Conservation (phyloP, 1,140 invertebrate species). For the Gryon sp. region DNA sequence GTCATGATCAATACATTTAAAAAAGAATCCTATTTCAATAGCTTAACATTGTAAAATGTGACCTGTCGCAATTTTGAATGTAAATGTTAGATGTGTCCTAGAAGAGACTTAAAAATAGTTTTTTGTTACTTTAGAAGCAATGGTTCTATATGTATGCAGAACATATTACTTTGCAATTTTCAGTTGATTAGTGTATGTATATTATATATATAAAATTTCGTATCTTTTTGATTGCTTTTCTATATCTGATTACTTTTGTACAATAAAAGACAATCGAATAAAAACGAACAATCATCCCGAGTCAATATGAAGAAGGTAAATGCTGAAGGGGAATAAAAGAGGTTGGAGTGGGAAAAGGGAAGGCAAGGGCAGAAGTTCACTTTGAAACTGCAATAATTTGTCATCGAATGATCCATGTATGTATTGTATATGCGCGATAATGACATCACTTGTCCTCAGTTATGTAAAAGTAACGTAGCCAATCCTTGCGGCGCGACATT, state of each 20-base stretch:
- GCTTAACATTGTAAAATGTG: slow-evolving; percentile 13
- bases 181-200: no score
- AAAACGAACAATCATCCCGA: slow-evolving; percentile 40
- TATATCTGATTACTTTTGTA: no score
- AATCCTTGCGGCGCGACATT: slow-evolving; percentile 47
- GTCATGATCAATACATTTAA: slow-evolving; percentile 31
- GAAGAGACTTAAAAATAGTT: slow-evolving; percentile 10
- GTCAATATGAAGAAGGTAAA: slow-evolving; percentile 37
- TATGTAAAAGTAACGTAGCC: slow-evolving; percentile 68
- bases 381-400: slow-evolving; percentile 40
- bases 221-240: no score
- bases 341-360: background rate
- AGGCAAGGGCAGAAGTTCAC: no score
- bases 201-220: no score
- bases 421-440: slow-evolving; percentile 63
- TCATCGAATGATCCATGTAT: slow-evolving; percentile 43
- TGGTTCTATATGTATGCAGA: no score
- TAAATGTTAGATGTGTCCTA: slow-evolving; percentile 5
- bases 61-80: slow-evolving; percentile 5
- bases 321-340: no score
- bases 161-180: no score
- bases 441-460: slow-evolving; percentile 74
- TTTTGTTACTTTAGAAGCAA: no score
- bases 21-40: slow-evolving; percentile 28
- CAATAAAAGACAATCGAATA: slow-evolving; percentile 36